Base-by-base conservation (phyloP, 2,797 vertebrate genomes). In the Alexandromys oeconomus region DNA sequence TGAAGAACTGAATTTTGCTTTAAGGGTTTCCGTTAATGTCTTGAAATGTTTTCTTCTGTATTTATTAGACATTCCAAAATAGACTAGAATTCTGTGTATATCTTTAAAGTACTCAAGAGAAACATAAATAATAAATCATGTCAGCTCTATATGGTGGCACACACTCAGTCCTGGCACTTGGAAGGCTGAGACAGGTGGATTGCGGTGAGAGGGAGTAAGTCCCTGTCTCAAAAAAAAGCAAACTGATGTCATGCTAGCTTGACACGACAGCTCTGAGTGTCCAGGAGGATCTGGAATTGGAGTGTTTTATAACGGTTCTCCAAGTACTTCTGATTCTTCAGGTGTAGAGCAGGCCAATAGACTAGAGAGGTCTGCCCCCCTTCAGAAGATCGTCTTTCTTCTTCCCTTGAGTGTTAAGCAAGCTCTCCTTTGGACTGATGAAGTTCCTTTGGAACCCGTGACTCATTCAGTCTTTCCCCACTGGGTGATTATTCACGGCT, bases 381-480 rank as follows among this genome's bases (percentile, higher is more conserved):
- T 19, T 79, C 46, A 91, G 92, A 96, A 81, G 90, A 81, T 34
- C 51, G 59, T 96, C 48, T 93, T 95, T 95, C 92, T 96, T 69
- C 15, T 46, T 25, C 34, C 97, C 95, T 98, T 98, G 89, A 97
- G 93, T 97, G 96, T 97, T 97, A 97, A 97, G 0, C 95, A 90
- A 59, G 91, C 97, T 98, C 93, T 97, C 84, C 87, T 94, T 96
- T 97, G 98, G 89, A 91, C 94, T 98, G 97, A 94, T 96, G 96
- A 91, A 19, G 95, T 98, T 98, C 97, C 95, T 92, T 95, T 96
- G 96, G 97, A 98, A 97, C 97, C 96, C 91, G 86, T 98, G 98
- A 98, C 98, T 98, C 98, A 98, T 97, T 98, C 96, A 69, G 94
- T 98, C 97, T 93, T 98, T 97, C 96, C 97, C 96, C 71, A 96